phyloP scores from a whole-genome alignment of 2,113 vertebrate genomes.

The Caloenas nicobarica region DNA sequence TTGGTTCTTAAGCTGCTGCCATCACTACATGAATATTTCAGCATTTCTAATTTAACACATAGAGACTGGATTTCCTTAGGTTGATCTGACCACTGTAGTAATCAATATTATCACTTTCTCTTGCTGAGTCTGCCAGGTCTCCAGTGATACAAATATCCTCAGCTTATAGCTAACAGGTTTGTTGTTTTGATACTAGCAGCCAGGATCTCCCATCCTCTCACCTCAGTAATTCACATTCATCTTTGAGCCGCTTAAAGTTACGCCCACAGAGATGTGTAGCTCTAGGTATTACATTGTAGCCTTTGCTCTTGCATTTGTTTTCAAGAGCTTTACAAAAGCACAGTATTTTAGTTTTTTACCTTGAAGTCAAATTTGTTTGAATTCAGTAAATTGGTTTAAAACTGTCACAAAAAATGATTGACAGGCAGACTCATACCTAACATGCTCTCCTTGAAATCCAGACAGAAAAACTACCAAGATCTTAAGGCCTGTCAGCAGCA shows the following conservation, averaged over 20 bases:
- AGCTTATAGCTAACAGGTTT: neutral
- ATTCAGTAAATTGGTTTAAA: neutral
- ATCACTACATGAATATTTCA: neutral
- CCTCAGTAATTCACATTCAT: neutral
- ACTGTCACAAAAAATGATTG: neutral
- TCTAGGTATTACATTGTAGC: neutral
- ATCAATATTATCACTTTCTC: neutral
- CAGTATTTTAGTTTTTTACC: neutral
- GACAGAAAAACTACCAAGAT: neutral
- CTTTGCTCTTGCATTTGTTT: neutral
- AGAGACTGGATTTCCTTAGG: neutral
- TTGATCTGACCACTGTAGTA: neutral
- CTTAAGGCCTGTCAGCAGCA: neutral
- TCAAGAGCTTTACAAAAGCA: neutral
- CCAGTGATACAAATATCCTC: neutral
- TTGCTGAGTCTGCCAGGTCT: neutral
- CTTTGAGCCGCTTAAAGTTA: neutral
- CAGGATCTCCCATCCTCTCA: neutral
- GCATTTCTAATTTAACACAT: neutral
- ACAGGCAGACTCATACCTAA: neutral
- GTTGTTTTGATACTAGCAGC: neutral
- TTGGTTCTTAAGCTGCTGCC: neutral
- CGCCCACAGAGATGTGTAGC: neutral
- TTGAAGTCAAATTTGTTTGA: neutral
- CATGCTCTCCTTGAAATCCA: neutral